These are phyloP conservation scores for Eumacrocentrus americanus DNA, from an alignment of 2,888 invertebrate genomes.

Conservation along the genomic window DNA sequence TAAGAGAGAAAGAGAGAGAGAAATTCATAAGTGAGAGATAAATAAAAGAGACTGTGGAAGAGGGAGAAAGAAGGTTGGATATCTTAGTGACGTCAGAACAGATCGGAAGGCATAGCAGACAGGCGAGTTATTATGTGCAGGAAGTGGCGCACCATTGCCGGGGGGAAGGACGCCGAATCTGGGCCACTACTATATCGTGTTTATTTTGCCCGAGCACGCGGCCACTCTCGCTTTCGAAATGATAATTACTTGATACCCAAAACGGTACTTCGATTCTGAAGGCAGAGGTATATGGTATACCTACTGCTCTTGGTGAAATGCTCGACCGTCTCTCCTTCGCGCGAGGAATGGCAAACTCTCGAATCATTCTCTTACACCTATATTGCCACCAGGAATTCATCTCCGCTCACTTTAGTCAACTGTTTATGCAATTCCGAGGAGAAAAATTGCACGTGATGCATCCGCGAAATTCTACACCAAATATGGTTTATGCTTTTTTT, in stretches of 20 bases:
- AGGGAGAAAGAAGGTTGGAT: not conserved
- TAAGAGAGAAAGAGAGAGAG: slow-evolving; percentile 25
- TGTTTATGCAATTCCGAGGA: not conserved
- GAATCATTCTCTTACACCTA: not conserved
- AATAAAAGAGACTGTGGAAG: slow-evolving; percentile 32
- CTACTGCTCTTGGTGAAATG: not conserved
- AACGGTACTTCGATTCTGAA: slow-evolving; percentile 6
- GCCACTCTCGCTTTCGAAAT: slow-evolving; percentile 58
- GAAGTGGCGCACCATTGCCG: slow-evolving; percentile 58
- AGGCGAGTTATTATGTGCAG: slow-evolving; percentile 34
- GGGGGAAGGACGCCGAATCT: slow-evolving; percentile 60
- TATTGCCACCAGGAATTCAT: not conserved
- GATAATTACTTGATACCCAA: slow-evolving; percentile 59
- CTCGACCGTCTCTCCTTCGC: not conserved
- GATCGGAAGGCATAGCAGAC: not conserved
- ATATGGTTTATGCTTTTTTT: not conserved
- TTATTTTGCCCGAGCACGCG: not conserved
- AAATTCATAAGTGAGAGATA: slow-evolving; percentile 23
- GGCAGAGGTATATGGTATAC: not conserved
- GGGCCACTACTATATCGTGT: slow-evolving; percentile 40
- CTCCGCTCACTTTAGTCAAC: not conserved
- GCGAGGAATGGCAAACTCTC: slow-evolving; percentile 5
- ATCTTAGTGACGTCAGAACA: slow-evolving; percentile 10
- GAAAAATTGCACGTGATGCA: not conserved
- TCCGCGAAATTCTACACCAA: too few relatives aligned